These are phyloP conservation scores for Trinorchestia longiramus DNA, from an alignment of 1,140 invertebrate genomes.

Conservation along the genomic window DNA sequence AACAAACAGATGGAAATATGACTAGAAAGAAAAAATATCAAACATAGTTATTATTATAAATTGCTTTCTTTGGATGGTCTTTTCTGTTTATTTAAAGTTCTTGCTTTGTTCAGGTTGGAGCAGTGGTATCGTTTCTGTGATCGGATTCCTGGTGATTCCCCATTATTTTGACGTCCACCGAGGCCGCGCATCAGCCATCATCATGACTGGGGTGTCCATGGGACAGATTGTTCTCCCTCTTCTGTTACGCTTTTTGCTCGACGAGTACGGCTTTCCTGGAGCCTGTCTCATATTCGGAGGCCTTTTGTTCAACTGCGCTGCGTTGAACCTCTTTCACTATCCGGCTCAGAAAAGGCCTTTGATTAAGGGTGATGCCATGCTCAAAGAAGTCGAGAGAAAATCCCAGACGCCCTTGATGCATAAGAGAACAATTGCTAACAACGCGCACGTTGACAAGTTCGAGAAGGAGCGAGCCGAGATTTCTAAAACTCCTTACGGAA, in stretches of 20 bases:
- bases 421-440: not conserved
- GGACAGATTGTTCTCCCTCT: not conserved
- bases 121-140: not conserved
- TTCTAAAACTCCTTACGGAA: not conserved
- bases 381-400: not conserved
- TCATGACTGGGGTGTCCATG: not conserved
- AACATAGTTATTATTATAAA: not conserved
- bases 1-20: too few species aligned
- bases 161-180: not conserved
- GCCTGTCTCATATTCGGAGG: not conserved
- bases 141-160: not conserved
- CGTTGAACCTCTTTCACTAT: not conserved
- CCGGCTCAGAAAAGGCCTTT: not conserved
- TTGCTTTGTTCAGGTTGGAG: not conserved
- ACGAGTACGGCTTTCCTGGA: slow-evolving; percentile 45
- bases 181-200: slow-evolving; percentile 11
- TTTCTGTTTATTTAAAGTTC: not conserved
- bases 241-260: not conserved
- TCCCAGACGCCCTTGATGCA: not conserved
- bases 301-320: not conserved
- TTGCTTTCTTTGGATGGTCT: not conserved
- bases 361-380: not conserved
- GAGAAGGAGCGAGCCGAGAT: not conserved
- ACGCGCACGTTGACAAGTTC: not conserved
- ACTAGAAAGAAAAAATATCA: not conserved